Evolutionary conservation across 1,140 invertebrate genomes (phyloP).

Genomic region (Chironomus striatipennis): DNA sequence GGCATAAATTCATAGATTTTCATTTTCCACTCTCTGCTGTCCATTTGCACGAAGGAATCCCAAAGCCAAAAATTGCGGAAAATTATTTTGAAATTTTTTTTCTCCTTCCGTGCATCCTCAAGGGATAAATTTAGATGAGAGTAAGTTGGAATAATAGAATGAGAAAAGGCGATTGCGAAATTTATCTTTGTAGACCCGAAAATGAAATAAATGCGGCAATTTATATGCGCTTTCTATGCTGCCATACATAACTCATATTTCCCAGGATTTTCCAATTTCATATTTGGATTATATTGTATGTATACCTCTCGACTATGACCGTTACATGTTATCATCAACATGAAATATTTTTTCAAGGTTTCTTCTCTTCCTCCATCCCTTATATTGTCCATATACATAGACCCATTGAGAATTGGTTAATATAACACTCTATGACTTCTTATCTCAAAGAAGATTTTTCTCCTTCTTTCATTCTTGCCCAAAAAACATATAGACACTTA

Average conservation of each 20-base stretch:
- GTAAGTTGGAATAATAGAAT: background rate
- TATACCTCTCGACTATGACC: background rate
- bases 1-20: slow-evolving; percentile 20
- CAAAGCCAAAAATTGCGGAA: slow-evolving; percentile 13
- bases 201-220: slow-evolving; percentile 21
- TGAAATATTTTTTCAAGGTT: slow-evolving; percentile 13
- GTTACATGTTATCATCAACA: background rate
- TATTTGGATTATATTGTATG: slow-evolving; percentile 10
- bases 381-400: background rate
- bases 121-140: slow-evolving; percentile 15
- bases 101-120: background rate
- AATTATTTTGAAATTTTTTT: slow-evolving; percentile 2
- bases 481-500: background rate
- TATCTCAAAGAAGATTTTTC: background rate
- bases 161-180: background rate
- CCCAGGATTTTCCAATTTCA: slow-evolving; percentile 16
- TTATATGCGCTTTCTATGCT: slow-evolving; percentile 19
- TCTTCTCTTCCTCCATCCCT: background rate
- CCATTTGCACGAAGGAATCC: background rate
- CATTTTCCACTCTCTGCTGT: background rate
- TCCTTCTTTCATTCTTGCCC: background rate
- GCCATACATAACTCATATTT: background rate
- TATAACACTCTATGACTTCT: background rate
- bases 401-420: background rate
- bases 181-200: background rate